phyloP scores from a whole-genome alignment of 2,888 invertebrate genomes.

The Lasioglossum calceatum region DNA sequence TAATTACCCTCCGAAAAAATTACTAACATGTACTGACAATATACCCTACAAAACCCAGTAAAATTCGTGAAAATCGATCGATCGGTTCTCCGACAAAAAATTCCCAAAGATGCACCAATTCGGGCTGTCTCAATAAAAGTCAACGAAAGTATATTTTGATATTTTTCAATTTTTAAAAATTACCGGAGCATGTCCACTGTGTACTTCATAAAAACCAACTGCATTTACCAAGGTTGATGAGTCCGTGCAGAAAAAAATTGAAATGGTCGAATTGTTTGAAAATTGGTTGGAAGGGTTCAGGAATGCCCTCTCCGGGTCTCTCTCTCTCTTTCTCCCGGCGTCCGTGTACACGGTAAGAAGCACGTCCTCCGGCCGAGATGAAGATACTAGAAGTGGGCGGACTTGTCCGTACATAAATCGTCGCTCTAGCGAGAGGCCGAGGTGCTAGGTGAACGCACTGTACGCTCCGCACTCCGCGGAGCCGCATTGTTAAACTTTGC shows the following conservation, averaged over 20 bases:
- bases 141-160: neutral
- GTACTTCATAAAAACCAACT: neutral
- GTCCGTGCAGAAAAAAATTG: neutral
- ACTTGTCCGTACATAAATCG: conserved; percentile 79
- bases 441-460: conserved; percentile 78
- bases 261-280: neutral
- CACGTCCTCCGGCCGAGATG: conserved; percentile 79
- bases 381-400: conserved; percentile 81
- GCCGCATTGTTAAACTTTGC: conserved; percentile 71
- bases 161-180: neutral
- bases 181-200: neutral
- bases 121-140: too few relatives aligned
- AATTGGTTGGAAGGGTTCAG: neutral
- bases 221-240: accelerated
- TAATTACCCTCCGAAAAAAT: neutral
- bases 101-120: neutral
- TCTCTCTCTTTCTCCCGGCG: conserved; percentile 2
- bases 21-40: neutral
- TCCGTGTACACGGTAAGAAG: conserved; percentile 41
- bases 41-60: neutral
- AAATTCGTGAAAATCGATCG: neutral
- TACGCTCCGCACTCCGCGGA: conserved; percentile 50
- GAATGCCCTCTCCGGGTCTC: neutral
- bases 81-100: neutral
- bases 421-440: conserved; percentile 77